phyloP scores from a whole-genome alignment of 2,113 vertebrate species.

The Dromiciops gliroides region DNA sequence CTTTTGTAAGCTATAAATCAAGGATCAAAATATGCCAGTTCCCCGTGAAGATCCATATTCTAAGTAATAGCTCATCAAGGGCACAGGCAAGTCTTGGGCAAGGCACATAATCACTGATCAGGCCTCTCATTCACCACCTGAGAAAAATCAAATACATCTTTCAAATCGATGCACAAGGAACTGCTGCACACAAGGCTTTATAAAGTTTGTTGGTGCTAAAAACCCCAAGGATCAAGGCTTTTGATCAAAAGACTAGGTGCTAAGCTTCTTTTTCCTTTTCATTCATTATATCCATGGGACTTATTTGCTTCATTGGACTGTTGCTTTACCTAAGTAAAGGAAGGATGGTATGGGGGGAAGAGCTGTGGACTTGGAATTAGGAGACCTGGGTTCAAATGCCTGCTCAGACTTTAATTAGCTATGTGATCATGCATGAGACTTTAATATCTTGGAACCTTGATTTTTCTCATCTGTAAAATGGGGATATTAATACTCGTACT shows the following conservation, averaged over 20 bases:
- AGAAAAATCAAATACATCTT: neutral
- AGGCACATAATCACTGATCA: neutral
- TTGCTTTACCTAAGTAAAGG: neutral
- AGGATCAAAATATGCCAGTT: neutral
- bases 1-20: neutral
- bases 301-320: neutral
- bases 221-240: neutral
- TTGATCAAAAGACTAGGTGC: neutral
- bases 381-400: neutral
- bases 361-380: neutral
- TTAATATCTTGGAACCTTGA: neutral
- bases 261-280: neutral
- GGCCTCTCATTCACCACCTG: neutral
- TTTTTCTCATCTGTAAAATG: neutral
- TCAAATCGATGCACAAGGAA: neutral
- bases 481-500: neutral
- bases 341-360: neutral
- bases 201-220: neutral
- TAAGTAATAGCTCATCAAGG: neutral
- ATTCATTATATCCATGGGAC: neutral
- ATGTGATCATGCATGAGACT: neutral
- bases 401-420: neutral
- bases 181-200: neutral
- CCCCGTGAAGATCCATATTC: neutral
- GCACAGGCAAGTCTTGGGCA: neutral